A percentile compares a stretch with the other conserved stretches of the same genome.
Evolutionary conservation across 2,888 invertebrate genomes (phyloP).

Genomic region (Cryptus armator): DNA sequence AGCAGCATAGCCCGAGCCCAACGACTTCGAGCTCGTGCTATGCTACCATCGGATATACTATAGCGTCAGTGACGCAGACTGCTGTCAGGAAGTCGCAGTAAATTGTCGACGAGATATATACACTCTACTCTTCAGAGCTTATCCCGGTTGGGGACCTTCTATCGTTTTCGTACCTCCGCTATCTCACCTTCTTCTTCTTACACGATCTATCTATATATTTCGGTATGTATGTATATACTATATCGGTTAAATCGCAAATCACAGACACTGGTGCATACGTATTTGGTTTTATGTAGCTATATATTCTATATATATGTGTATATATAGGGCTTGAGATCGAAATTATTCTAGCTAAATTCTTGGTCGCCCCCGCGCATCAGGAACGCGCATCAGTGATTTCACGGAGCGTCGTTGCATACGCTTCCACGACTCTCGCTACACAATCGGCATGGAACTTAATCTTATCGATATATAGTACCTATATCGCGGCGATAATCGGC

Average conservation of each 20-base stretch:
- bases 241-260: conserved; percentile 77
- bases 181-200: conserved; percentile 46
- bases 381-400: conserved; percentile 55
- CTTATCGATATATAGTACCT: conserved; percentile 61
- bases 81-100: conserved; percentile 78
- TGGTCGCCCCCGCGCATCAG: conserved; percentile 27
- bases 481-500: conserved; percentile 63
- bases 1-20: conserved; percentile 20
- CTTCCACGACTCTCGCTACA: conserved; percentile 53
- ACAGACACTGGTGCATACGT: conserved; percentile 68
- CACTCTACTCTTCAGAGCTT: conserved; percentile 56
- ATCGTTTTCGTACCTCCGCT: conserved; percentile 38
- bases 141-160: conserved; percentile 43
- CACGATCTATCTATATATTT: conserved; percentile 31
- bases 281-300: conserved; percentile 13
- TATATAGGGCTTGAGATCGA: conserved; percentile 28
- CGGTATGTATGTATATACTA: conserved; percentile 33
- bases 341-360: conserved; percentile 57
- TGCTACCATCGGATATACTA: conserved; percentile 40
- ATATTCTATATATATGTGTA: conserved; percentile 18
- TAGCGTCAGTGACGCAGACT: conserved; percentile 69
- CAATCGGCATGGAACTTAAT: conserved; percentile 62
- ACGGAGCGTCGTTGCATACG: conserved; percentile 47
- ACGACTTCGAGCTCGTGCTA: conserved; percentile 43
- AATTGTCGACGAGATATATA: conserved; percentile 63